Percentiles rank a stretch among this genome's conserved stretches.
phyloP scores from a whole-genome alignment of 2,888 invertebrate genomes.

The Campopleginae sp. region DNA sequence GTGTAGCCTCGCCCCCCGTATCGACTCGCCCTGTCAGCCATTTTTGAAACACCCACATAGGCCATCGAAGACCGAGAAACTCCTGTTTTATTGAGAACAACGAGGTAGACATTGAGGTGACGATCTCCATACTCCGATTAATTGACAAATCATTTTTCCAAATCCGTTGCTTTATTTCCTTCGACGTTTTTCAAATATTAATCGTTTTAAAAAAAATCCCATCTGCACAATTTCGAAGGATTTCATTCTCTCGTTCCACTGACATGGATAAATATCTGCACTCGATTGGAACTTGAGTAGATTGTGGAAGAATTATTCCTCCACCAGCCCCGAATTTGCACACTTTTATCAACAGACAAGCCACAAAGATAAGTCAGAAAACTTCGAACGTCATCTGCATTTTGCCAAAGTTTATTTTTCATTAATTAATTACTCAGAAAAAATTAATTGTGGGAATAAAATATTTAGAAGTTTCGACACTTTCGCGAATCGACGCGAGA shows the following conservation, averaged over 20 bases:
- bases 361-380: neutral
- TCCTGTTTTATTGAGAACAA: neutral
- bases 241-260: neutral
- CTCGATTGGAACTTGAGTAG: neutral
- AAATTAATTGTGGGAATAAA: neutral
- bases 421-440: too few relatives aligned
- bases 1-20: conserved; percentile 41
- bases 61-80: neutral
- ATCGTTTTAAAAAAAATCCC: neutral
- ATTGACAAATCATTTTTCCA: neutral
- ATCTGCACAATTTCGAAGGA: neutral
- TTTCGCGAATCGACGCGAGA: conserved; percentile 40
- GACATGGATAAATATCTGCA: neutral
- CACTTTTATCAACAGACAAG: neutral
- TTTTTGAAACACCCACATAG: conserved; percentile 53
- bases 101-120: neutral
- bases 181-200: neutral
- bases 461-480: neutral
- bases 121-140: neutral
- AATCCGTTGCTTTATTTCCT: neutral
- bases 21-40: conserved; percentile 51
- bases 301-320: neutral
- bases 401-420: too few relatives aligned
- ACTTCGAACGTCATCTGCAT: too few relatives aligned
- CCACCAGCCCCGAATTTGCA: neutral